Base-by-base conservation (phyloP, 2,888 invertebrate genomes). In the Phlogophora meticulosa region DNA sequence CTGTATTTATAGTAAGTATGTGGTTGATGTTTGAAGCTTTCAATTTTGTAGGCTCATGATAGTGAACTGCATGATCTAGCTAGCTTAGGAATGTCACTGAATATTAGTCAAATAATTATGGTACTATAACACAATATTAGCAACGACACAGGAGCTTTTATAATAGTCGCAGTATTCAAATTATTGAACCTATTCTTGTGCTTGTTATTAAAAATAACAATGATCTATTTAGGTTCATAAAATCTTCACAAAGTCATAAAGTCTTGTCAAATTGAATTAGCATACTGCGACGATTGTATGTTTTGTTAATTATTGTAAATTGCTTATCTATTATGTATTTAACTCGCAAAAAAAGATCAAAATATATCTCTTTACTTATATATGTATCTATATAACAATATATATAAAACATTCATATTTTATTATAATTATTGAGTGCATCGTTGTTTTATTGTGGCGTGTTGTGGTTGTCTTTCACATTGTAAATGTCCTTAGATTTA, bases 331-430 rank as follows among this genome's bases (percentile, higher is more conserved):
- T 55, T 52, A 61, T 42, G 53, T 68, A 70, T 59, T 66, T 48
- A 61, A 62, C 61, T 46, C 67, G 43, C 45, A 43, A 62, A 38
- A 43, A 32, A 52, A 51, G 58, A 68, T 57, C 51, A 67, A 80
- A 80, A 83, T 78, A 83, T 83, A 71, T 81, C 81, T 82, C 81
- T 83, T 78, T 76, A 67, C 77, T 75, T 67, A 70, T 72, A 70
- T 72, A 69, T 72, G 61, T 71, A 67, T 72, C 28, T 72, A 63
- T 59, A 55, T 63, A 56, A 45, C 43, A 17, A 45, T 56, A 60
- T 53, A 28, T 55, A 3, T 56, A 46, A 53, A 51, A 22, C 55
- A 58, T 53, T 4, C 9, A 43, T 51, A 22, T 67, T 42, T 34
- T 49, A 51, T 53, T n/a, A 57, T 43, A 36, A 32, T 32, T 55